Base-by-base conservation (phyloP, 2,113 vertebrate species). In the Corythornis vintsioides region DNA sequence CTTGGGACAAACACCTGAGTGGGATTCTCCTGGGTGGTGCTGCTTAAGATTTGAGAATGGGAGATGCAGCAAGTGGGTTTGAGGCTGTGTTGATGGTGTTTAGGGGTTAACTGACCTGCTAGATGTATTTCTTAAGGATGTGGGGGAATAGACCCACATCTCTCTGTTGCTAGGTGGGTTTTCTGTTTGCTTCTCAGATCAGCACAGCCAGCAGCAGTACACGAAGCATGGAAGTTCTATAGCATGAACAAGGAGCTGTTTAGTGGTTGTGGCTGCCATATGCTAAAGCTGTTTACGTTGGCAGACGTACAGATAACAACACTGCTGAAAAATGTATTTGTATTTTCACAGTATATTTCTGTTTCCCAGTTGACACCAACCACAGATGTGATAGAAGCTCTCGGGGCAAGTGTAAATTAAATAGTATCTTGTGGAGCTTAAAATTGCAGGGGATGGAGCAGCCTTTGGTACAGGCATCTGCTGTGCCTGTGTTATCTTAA, bases 1-100 rank as follows among this genome's bases (percentile, higher is more conserved):
- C 2, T 0, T 56, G 33, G 72, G 56, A 55, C 20, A 45, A 50
- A 64, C 40, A 60, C 5, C 9, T 0, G 0, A 50, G 45, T 15
- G 75, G 50, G n/a, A 16, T 89, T 73, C 93, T 85, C 38, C 33
- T 40, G 26, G 19, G 43, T 56, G 47, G 10, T 84, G 5, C 25
- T 1, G 1, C 52, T 61, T 70, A 38, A 53, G 26, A 12, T 3
- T 13, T 71, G 42, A 57, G 57, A 86, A 59, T 47, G 38, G 24
- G 59, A 87, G 26, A 65, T 70, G 42, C 4, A 16, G 50, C 76
- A 82, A 42, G 31, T 63, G 48, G 10, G 25, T 66, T 86, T 76
- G 47, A 56, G 82, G 26, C 55, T 17, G 12, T 11, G 16, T 33
- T 83, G 28, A 45, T 90, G 59, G 13, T 70, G 29, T 80, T 66